Conservation (phyloP, 1,140 invertebrate genomes). For the Eubasilissa regina region DNA sequence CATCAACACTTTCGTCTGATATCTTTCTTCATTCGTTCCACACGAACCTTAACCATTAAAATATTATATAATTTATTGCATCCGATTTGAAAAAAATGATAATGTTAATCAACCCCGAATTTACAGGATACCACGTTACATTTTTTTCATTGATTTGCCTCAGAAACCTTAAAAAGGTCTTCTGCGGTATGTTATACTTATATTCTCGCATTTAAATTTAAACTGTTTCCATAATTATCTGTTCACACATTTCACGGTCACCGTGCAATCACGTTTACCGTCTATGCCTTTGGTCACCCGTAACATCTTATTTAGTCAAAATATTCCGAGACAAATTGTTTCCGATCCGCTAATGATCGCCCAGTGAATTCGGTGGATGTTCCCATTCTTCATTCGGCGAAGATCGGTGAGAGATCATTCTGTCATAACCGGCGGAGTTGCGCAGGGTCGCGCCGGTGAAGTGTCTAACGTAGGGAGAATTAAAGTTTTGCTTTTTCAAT, state of each 20-base stretch:
- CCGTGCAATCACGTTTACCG: neutral
- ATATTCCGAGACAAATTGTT: slow-evolving; percentile 16
- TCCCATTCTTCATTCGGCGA: neutral
- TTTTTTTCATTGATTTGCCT: neutral
- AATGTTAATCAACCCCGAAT: neutral
- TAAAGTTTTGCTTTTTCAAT: too few relatives aligned
- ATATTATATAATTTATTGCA: too few relatives aligned
- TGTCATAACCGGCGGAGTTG: too few relatives aligned
- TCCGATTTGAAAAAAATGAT: too few relatives aligned
- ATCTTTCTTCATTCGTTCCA: too few relatives aligned
- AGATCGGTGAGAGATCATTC: neutral
- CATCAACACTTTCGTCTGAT: too few relatives aligned
- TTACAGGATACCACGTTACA: neutral
- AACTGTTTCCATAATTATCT: neutral
- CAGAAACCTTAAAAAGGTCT: neutral
- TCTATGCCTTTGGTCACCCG: slow-evolving; percentile 1
- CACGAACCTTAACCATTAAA: too few relatives aligned
- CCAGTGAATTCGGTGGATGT: neutral
- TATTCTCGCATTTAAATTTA: neutral
- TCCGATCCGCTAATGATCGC: slow-evolving; percentile 4
- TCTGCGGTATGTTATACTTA: neutral
- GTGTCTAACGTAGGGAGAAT: too few relatives aligned
- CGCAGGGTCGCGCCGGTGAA: too few relatives aligned
- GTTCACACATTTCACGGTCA: neutral
- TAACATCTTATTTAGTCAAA: slow-evolving; percentile 26